A percentile compares a stretch with the other conserved stretches of the same genome.
Conservation (phyloP, 2,888 invertebrate genomes). For the Boloria euphrosyne region DNA sequence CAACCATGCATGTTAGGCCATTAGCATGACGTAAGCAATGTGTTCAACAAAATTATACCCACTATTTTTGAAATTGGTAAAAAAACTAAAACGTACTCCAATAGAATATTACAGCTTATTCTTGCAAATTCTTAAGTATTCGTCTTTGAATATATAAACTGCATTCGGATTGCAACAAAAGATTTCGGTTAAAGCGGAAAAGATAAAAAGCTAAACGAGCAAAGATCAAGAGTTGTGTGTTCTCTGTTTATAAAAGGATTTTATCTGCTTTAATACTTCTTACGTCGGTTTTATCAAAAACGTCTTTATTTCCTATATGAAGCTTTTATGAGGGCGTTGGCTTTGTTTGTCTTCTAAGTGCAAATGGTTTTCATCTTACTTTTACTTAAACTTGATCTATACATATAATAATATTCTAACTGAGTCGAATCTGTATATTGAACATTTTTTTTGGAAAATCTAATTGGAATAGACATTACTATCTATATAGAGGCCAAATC, state of each 20-base stretch:
- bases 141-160: slow-evolving; percentile 22
- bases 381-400: no score
- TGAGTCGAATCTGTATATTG: no score
- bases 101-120: not conserved
- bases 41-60: no score
- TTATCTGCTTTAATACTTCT: slow-evolving; percentile 12
- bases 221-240: slow-evolving; percentile 10
- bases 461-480: no score
- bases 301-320: not conserved
- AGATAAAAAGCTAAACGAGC: slow-evolving; percentile 19
- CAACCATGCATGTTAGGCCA: no score
- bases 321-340: not conserved
- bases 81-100: not conserved
- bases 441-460: no score
- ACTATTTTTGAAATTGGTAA: no score
- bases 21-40: no score
- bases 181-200: slow-evolving; percentile 22
- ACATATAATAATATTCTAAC: no score
- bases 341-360: not conserved
- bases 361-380: not conserved
- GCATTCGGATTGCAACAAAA: slow-evolving; percentile 31
- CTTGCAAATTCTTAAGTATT: not conserved
- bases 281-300: slow-evolving; percentile 13
- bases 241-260: slow-evolving; percentile 24
- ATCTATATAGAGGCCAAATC: no score